Base-by-base conservation (phyloP, 2,888 invertebrate genomes). In the Tubulanus polymorphus region DNA sequence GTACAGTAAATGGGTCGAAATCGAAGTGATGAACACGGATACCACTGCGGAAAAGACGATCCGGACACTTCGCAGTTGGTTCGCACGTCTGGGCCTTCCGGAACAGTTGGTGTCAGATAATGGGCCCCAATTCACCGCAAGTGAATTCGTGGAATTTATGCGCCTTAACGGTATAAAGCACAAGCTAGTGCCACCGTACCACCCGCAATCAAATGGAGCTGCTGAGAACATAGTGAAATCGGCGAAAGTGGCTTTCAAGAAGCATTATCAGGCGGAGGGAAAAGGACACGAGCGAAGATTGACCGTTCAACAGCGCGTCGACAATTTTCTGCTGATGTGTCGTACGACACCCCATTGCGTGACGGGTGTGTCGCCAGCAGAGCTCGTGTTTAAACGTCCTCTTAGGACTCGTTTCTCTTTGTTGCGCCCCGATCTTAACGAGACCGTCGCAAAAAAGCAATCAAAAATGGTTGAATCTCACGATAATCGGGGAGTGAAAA, bases 141-240 rank as follows among this genome's bases (percentile, higher is more conserved):
- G 1, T 1, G 55, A 58, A 12, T 62, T 62, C 41, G 23, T 56
- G 37, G 18, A 15, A 12, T 61, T 63, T 30, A 41, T 61, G 37
- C 48, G 15, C 25, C 23, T 41, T 1, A 63, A 59, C 49, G 57
- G 57, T 20, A 50, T 64, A 10, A 57, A 54, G 45, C 59, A 64
- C 41, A 61, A 48, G 18, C 20, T 54, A 10, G 23, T 30, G 15
- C 55, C 61, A n/a, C 53, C 59, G 1, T 62, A 57, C 37, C 61
- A 60, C 37, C 58, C 58, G 10, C 27, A 41, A 12, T 55, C 57
- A 10, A 61, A 63, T 52, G 57, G 61, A 25, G 45, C 49, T 37
- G 62, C 59, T 3, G 61, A 62, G 37, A 23, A 61, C 12, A 45
- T n/a, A 12, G 61, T 61, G 1, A 53, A 56, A 46, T 53, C 51